Conservation (phyloP, 2,113 vertebrate genomes). For the Mohoua ochrocephala region DNA sequence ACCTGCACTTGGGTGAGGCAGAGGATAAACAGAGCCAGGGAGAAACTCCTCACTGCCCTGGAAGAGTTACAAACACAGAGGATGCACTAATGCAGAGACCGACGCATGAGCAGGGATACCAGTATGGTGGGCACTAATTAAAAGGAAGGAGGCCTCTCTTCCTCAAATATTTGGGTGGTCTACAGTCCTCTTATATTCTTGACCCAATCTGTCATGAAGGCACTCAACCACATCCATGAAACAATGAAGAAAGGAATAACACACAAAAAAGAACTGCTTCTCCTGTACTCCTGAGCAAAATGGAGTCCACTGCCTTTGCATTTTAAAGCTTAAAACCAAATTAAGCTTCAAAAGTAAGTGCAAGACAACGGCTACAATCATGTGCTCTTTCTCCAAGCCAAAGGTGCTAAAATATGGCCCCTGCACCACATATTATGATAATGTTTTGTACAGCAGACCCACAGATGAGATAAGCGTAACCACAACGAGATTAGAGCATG, state of each 20-base stretch:
- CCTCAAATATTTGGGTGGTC: not conserved
- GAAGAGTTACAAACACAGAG: not conserved
- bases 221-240: not conserved
- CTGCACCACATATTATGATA: not conserved
- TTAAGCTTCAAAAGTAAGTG: not conserved
- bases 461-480: not conserved
- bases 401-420: not conserved
- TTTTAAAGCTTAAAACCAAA: not conserved
- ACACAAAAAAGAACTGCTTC: not conserved
- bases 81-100: not conserved
- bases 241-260: not conserved
- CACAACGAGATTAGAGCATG: not conserved
- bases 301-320: fast-evolving
- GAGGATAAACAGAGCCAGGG: not conserved
- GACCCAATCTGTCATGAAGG: not conserved
- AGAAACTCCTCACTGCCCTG: not conserved
- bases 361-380: not conserved
- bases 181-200: not conserved
- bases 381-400: not conserved
- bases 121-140: not conserved
- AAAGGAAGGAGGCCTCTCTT: not conserved
- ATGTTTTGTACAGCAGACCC: not conserved
- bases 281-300: not conserved
- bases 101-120: not conserved
- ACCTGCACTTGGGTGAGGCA: not conserved